A percentile compares a stretch with the other conserved stretches of the same genome.
phyloP scores from a whole-genome alignment of 2,888 invertebrate genomes.

The Lithosia quadra region DNA sequence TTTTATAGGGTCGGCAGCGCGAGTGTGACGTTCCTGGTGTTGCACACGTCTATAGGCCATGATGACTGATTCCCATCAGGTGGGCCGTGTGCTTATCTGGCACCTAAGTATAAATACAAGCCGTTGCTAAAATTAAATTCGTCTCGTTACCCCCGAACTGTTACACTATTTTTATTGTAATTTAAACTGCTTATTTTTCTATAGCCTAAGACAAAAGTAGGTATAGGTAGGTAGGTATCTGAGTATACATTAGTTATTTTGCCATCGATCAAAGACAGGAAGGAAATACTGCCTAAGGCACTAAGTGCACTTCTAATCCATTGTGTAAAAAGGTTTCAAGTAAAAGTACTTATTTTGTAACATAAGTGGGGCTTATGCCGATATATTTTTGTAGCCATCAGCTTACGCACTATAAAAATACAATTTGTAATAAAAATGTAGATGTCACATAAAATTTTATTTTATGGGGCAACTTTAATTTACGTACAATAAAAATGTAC shows the following conservation, averaged over 20 bases:
- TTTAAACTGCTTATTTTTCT: background rate
- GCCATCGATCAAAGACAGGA: background rate
- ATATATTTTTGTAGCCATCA: background rate
- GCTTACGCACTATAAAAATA: background rate
- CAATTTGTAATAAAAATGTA: background rate
- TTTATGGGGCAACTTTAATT: background rate
- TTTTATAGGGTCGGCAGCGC: too few relatives aligned
- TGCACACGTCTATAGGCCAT: too few relatives aligned
- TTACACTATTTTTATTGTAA: background rate
- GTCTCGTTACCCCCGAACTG: too few relatives aligned
- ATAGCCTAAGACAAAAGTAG: background rate
- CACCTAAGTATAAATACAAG: too few relatives aligned
- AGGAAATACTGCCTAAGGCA: background rate
- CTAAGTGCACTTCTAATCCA: background rate
- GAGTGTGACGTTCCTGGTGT: too few relatives aligned
- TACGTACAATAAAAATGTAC: background rate
- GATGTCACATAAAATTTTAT: background rate
- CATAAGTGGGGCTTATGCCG: background rate
- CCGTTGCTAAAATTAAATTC: too few relatives aligned
- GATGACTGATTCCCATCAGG: too few relatives aligned
- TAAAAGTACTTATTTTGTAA: background rate
- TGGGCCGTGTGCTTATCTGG: too few relatives aligned
- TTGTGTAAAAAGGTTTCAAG: background rate
- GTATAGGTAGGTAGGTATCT: too few relatives aligned
- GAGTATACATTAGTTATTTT: too few relatives aligned